phyloP scores from a whole-genome alignment of 2,113 vertebrate species.

The Vidua chalybeata region DNA sequence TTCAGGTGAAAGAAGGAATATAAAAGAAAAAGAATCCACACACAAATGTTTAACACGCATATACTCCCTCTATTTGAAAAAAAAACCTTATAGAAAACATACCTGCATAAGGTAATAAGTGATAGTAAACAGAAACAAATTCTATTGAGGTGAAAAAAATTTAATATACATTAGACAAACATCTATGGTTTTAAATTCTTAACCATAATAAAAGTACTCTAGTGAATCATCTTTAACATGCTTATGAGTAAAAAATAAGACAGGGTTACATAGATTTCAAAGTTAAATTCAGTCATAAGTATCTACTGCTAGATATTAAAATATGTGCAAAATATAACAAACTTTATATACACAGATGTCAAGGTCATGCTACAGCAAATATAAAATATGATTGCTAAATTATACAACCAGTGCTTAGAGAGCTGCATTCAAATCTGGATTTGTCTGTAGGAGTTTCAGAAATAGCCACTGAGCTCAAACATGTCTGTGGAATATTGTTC shows the following conservation, averaged over 20 bases:
- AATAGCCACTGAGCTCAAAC: background rate
- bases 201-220: background rate
- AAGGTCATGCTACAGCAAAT: conserved; percentile 1
- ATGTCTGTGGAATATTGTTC: background rate
- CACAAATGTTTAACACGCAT: background rate
- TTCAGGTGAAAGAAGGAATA: background rate
- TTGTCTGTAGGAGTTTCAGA: background rate
- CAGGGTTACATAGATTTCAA: background rate
- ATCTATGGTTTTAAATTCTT: background rate
- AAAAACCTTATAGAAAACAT: background rate
- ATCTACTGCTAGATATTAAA: background rate
- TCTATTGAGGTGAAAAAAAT: fast-evolving
- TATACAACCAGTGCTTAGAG: background rate
- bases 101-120: background rate
- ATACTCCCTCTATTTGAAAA: background rate
- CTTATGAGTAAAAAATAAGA: background rate
- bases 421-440: background rate
- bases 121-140: background rate
- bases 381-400: conserved; percentile 19
- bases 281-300: background rate
- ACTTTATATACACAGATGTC: background rate
- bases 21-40: background rate
- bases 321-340: background rate
- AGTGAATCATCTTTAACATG: background rate
- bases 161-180: background rate